These are phyloP conservation scores for Tetragnatha montana DNA, from an alignment of 2,888 invertebrate species.

Conservation along the genomic window DNA sequence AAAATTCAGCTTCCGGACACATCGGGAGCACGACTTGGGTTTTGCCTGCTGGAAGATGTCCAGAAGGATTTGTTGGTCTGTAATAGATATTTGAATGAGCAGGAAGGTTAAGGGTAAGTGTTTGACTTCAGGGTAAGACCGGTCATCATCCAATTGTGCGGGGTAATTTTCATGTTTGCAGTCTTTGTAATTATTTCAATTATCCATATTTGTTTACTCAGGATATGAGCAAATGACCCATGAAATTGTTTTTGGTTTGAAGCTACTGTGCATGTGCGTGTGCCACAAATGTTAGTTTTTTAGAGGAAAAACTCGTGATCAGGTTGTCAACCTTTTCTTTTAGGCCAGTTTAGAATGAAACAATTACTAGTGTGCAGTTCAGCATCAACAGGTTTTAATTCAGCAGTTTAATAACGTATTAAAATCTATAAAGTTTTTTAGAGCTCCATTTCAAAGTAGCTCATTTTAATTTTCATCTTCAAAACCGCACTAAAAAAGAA, in stretches of 20 bases:
- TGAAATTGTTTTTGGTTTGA: background rate
- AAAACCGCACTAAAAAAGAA: too few relatives aligned
- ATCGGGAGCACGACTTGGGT: conserved; percentile 17
- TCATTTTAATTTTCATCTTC: too few relatives aligned
- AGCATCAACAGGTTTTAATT: too few relatives aligned
- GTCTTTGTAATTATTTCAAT: background rate
- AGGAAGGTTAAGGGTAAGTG: background rate
- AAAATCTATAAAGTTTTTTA: too few relatives aligned
- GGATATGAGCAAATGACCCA: background rate
- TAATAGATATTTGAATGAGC: background rate
- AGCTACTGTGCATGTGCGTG: background rate
- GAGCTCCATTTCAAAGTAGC: too few relatives aligned
- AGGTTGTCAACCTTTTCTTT: too few relatives aligned
- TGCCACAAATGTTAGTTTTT: too few relatives aligned
- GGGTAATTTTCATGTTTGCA: background rate
- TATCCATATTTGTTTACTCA: background rate
- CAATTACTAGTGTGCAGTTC: too few relatives aligned
- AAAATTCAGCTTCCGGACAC: conserved; percentile 35
- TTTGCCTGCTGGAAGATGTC: conserved; percentile 5
- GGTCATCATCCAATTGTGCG: background rate
- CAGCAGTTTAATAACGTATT: too few relatives aligned
- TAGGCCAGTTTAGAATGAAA: too few relatives aligned
- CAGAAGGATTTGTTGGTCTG: background rate
- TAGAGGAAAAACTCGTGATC: too few relatives aligned
- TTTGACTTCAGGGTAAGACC: background rate